Evolutionary conservation across 2,113 vertebrate genomes (phyloP).

Genomic region (Cyphomyrus plagiostoma): DNA sequence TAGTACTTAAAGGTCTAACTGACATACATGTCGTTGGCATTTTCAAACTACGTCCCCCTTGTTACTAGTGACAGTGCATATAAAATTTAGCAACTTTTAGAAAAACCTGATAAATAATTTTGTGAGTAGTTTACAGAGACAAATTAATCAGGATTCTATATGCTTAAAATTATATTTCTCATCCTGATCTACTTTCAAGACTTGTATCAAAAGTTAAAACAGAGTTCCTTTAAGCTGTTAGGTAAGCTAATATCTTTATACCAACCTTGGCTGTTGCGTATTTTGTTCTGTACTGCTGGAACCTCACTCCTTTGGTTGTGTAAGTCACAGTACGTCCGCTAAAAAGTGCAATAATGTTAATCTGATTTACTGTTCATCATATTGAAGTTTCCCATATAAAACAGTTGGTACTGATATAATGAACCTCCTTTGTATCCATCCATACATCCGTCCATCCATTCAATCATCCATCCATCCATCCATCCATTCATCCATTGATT

Average conservation of each 20-base stretch:
- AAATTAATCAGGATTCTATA: neutral
- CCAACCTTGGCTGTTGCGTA: neutral
- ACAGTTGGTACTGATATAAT: neutral
- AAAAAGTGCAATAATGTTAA: neutral
- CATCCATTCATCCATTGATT: neutral
- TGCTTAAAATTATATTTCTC: neutral
- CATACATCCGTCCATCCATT: neutral
- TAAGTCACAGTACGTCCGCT: neutral
- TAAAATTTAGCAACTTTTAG: neutral
- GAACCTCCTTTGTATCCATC: neutral
- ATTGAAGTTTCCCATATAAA: neutral
- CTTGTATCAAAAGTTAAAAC: neutral
- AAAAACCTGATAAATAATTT: neutral
- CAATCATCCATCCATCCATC: neutral
- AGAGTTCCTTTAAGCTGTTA: neutral
- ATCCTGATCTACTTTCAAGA: neutral
- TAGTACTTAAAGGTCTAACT: neutral
- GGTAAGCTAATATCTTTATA: neutral
- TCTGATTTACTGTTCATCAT: neutral
- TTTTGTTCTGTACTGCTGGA: neutral
- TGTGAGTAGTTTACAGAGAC: neutral
- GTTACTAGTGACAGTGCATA: neutral
- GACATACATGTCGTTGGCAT: neutral
- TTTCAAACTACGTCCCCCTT: neutral
- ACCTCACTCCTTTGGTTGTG: neutral